Percentiles rank a stretch among this genome's conserved stretches.
These are phyloP conservation scores for Halictus rubicundus DNA, from an alignment of 1,140 invertebrate species.

Conservation along the genomic window DNA sequence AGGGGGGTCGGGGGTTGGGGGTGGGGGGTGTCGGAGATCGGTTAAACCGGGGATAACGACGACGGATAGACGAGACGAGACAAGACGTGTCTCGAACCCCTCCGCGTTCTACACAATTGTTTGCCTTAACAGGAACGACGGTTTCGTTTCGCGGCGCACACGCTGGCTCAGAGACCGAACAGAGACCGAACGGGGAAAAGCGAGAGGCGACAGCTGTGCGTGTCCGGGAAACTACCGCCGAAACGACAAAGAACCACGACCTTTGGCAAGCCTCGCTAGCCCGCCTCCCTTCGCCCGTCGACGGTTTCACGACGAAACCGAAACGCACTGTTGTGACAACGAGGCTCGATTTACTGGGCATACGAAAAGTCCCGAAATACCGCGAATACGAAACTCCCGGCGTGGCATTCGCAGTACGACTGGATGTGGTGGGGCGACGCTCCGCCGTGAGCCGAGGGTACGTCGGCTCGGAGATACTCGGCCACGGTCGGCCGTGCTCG, in stretches of 20 bases:
- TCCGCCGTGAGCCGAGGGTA: constrained; percentile 68
- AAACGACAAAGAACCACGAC: not conserved
- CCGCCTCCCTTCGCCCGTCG: not conserved
- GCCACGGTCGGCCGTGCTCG: constrained; percentile 54
- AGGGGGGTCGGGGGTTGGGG: no score
- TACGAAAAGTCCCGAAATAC: constrained; percentile 34
- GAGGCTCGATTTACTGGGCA: constrained; percentile 18
- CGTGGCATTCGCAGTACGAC: constrained; percentile 73
- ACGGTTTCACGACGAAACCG: not conserved
- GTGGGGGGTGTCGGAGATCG: no score
- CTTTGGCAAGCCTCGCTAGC: no score
- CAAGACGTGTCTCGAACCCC: no score
- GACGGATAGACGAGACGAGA: no score
- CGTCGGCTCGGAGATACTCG: constrained; percentile 67
- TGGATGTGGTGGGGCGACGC: constrained; percentile 70
- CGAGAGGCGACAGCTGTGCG: constrained; percentile 14
- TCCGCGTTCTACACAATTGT: not conserved
- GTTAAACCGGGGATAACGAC: no score
- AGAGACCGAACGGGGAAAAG: not conserved
- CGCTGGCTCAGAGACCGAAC: no score
- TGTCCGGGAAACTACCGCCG: not conserved
- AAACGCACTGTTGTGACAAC: constrained; percentile 18
- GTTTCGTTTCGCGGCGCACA: constrained; percentile 15
- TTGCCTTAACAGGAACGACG: not conserved
- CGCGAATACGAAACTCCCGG: constrained; percentile 61